Evolutionary conservation across 2,113 vertebrate species (phyloP), one percentile per base, ranked within the genome.

Genomic region (Cebidichthys violaceus): DNA sequence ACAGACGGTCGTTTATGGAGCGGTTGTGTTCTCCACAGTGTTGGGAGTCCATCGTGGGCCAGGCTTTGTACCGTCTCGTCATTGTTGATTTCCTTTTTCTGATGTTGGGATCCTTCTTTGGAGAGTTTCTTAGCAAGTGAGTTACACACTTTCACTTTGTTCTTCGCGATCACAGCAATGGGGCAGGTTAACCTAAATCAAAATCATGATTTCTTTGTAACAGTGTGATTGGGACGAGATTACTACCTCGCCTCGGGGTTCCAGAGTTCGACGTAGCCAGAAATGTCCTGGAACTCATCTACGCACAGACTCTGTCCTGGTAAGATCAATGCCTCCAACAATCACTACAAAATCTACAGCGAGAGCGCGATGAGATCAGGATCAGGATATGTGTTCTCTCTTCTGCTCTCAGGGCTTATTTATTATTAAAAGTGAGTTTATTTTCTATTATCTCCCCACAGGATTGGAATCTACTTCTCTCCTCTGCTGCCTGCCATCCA

Each of bases 401-500:
- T n/a, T 33, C 3, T 9, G 54, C 22, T 47, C 6, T 45, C 35
- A 22, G 20, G 60, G 20, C 20, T 6, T 39, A 45, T 60, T 65
- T 64, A 20, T 18, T 39, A 9, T 27, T 29, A 29, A 68, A 33
- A 33, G 4, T 22, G 75, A 45, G 77, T 81, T 8, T 74, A 11
- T 27, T 13, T 1, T 68, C 35, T 54, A 15, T 75, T 79, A 77
- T 86, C 88, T 89, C 59, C 41, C 75, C 37, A 0, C 61, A 99
- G 98, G 98, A 96, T 98, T 15, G 97, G 98, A 62, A 96, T 98
- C 81, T 97, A 97, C 92, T 99, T 99, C 89, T 96, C 97, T 64
- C 98, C 98, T 64, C 92, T 99, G 74, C 94, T 99, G 72, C 98
- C 98, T 22, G 92, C 93, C 80, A 97, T 99, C 72, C 98, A 99